Percentiles rank a stretch among this genome's conserved stretches.
Conservation (phyloP, 2,113 vertebrate genomes). For the Puntigrus tetrazona region DNA sequence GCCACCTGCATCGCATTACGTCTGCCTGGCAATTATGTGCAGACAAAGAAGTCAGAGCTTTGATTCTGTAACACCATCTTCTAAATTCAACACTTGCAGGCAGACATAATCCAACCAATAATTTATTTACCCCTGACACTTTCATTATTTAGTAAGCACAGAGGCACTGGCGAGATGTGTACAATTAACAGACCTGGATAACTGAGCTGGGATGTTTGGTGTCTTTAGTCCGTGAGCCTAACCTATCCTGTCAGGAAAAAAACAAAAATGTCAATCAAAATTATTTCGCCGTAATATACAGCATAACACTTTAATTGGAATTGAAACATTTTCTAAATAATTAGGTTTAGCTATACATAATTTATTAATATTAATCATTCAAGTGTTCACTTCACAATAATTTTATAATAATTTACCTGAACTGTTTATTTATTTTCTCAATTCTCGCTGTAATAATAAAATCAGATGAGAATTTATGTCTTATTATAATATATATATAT, state of each 20-base stretch:
- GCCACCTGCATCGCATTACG: constrained; percentile 53
- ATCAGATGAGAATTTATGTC: neutral
- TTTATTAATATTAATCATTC: neutral
- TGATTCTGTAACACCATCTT: constrained; percentile 59
- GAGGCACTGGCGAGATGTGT: constrained; percentile 39
- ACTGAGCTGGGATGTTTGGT: constrained; percentile 6
- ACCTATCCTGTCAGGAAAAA: neutral
- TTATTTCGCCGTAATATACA: neutral
- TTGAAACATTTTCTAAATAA: neutral
- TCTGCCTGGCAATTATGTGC: constrained; percentile 45
- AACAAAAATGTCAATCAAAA: neutral
- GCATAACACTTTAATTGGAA: neutral
- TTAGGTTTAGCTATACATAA: neutral
- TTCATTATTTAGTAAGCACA: constrained; percentile 60
- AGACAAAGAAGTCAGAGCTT: constrained; percentile 54
- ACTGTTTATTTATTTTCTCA: neutral
- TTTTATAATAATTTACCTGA: neutral
- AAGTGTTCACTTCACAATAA: neutral
- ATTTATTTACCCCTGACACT: constrained; percentile 61
- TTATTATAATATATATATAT: neutral
- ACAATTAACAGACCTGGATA: constrained; percentile 47
- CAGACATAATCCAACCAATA: constrained; percentile 57
- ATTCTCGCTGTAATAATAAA: neutral
- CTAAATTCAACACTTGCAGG: constrained; percentile 58
- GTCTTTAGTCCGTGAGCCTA: neutral